phyloP scores from a whole-genome alignment of 2,797 vertebrate genomes.

The Otolemur crassicaudatus region DNA sequence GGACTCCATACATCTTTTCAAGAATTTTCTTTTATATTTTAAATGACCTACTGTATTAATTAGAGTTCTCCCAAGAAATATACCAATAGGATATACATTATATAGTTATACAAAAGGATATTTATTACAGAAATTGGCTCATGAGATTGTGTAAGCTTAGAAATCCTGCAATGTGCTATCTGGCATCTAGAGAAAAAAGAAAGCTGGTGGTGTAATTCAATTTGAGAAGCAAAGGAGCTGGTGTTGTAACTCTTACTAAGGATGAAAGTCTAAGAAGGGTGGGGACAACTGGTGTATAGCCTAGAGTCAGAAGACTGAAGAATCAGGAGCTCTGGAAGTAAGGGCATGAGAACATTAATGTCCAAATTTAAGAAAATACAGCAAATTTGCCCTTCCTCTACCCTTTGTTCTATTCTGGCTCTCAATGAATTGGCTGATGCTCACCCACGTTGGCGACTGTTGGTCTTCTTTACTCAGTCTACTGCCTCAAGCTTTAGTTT shows the following conservation, averaged over 20 bases:
- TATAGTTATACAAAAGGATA: background rate
- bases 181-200: background rate
- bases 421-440: background rate
- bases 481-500: background rate
- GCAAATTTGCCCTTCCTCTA: background rate
- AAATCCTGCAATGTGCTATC: background rate
- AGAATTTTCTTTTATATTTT: background rate
- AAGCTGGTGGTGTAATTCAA: background rate
- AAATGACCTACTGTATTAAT: background rate
- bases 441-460: background rate
- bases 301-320: background rate
- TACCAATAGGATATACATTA: background rate
- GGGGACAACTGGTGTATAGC: accelerated
- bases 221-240: background rate
- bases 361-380: background rate
- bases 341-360: too few relatives aligned
- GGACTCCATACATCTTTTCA: background rate
- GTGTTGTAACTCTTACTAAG: background rate
- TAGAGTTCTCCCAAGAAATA: background rate
- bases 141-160: too few relatives aligned
- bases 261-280: background rate
- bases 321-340: background rate
- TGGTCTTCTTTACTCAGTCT: background rate
- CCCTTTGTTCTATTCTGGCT: background rate
- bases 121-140: background rate